Conservation (phyloP, 2,797 vertebrate species). For the Echiichthys vipera region DNA sequence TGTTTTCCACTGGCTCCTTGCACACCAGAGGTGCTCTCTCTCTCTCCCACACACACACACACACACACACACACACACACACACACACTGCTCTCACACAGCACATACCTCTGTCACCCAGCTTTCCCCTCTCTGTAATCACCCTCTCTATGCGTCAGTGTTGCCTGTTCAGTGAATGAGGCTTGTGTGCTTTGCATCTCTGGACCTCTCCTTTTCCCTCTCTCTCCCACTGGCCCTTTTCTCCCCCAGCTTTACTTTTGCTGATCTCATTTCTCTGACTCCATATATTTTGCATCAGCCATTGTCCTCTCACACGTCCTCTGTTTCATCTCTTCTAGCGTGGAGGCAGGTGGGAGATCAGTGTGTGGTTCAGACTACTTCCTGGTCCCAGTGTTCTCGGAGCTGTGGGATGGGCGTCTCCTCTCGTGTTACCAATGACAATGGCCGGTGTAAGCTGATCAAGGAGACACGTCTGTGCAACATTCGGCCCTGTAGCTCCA, state of each 20-base stretch:
- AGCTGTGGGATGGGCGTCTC: conserved; percentile 89
- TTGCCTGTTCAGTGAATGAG: conserved; percentile 82
- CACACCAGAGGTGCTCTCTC: conserved; percentile 78
- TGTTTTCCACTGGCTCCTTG: conserved; percentile 85
- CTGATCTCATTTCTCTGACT: conserved; percentile 19
- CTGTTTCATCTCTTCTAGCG: conserved; percentile 56
- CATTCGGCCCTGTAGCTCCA: conserved; percentile 85
- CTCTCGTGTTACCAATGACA: conserved; percentile 87
- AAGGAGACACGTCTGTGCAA: conserved; percentile 89
- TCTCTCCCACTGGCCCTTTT: conserved; percentile 36
- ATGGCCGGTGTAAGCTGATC: conserved; percentile 85
- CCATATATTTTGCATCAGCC: background rate
- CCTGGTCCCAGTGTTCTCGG: conserved; percentile 88
- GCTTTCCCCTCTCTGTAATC: conserved; percentile 80
- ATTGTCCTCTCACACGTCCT: conserved; percentile 24
- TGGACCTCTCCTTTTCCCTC: conserved; percentile 54
- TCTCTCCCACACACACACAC: conserved; percentile 18
- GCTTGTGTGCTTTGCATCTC: conserved; percentile 78
- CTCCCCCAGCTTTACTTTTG: conserved; percentile 21
- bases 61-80: conserved; percentile 42
- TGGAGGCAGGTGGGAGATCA: conserved; percentile 79
- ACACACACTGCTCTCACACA: conserved; percentile 59
- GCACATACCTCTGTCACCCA: conserved; percentile 78
- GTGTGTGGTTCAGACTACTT: conserved; percentile 86
- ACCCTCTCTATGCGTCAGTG: conserved; percentile 81